A percentile compares a stretch with the other conserved stretches of the same genome.
These are phyloP conservation scores for Kryphioiulus occultus DNA, from an alignment of 2,888 invertebrate genomes.

Conservation along the genomic window DNA sequence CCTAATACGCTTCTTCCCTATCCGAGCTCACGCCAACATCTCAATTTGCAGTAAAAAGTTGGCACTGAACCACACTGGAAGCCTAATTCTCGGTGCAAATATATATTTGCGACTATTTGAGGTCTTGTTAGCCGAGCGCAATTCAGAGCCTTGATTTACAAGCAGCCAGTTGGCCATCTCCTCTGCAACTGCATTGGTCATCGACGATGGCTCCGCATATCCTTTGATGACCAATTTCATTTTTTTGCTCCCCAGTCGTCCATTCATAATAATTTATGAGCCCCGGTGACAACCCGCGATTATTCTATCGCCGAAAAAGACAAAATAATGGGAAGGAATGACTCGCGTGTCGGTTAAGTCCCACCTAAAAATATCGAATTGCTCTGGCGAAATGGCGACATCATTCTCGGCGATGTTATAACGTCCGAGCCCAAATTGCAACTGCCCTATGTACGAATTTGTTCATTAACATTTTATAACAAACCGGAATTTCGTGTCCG, in stretches of 20 bases:
- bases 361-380: conserved; percentile 42
- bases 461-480: not conserved
- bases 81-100: not conserved
- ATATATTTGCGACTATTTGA: conserved; percentile 25
- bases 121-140: not conserved
- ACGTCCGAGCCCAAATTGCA: not conserved
- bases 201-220: not conserved
- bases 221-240: conserved; percentile 40
- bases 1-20: not conserved
- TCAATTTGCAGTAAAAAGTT: conserved; percentile 26
- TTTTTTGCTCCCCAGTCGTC: conserved; percentile 28
- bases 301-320: conserved; percentile 27
- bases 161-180: not conserved
- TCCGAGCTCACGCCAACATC: not conserved
- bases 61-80: not conserved
- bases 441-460: not conserved
- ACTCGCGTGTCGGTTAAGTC: not conserved
- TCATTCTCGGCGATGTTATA: not conserved
- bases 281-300: conserved; percentile 35
- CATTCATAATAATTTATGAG: conserved; percentile 33
- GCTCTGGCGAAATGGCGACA: conserved; percentile 4
- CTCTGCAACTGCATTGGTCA: not conserved
- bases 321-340: conserved; percentile 43
- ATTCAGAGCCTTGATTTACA: conserved; percentile 10
- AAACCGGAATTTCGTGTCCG: no score